Base-by-base conservation (phyloP, 2,888 invertebrate species). In the Lycaena phlaeas region DNA sequence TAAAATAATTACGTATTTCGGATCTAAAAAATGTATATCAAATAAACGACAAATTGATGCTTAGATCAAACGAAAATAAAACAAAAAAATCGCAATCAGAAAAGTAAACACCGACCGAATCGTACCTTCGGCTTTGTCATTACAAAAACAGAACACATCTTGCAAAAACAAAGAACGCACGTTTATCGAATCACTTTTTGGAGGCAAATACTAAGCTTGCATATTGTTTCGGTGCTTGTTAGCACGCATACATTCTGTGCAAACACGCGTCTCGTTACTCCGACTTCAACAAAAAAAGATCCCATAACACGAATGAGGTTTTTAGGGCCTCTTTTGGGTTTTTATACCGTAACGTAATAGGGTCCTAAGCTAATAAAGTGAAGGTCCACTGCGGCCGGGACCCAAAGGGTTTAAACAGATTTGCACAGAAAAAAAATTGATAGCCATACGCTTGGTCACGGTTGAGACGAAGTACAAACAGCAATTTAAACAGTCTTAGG, bases 281-380 rank as follows among this genome's bases (percentile, higher is more conserved):
- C 53, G 57, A 55, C 58, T 56, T 55, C 54, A 50, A 54, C 54
- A 54, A 54, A 14, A 30, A 18, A 14, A 31, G 26, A 34, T 40
- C 15, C 36, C 18, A 50, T 46, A 54, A 55, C 53, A 42, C 40
- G 40, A 42, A 62, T 61, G 61, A 60, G 64, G 61, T 62, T 62
- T n/a, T 68, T 68, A 69, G 72, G 71, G 68, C 65, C 62, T 61
- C 60, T 69, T 71, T 72, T 71, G 68, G 64, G 68, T 63, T 62
- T 66, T 64, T 66, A 68, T 60, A 57, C 64, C 59, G 64, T 61
- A 56, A 59, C 61, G 64, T 72, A 76, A 76, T 75, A 69, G 73
- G 73, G 69, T 68, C 77, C 77, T 79, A 78, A 79, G 71, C 76
- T 79, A 79, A 79, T 78, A 78, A 68, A 68, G 61, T 56, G 52